Evolutionary conservation across 2,888 invertebrate species (phyloP).

Genomic region (Frankliniella fusca): DNA sequence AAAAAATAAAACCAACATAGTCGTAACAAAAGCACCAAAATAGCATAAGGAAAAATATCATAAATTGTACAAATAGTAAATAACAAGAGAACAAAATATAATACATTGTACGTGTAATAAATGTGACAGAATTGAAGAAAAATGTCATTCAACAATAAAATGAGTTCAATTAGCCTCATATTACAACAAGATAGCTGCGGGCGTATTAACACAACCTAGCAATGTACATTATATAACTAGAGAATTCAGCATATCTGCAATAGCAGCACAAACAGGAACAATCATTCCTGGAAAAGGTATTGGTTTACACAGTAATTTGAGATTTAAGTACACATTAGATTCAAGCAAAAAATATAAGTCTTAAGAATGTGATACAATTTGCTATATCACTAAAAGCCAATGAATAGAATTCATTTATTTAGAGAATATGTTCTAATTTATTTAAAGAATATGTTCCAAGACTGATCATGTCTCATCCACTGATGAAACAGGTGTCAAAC

Average conservation of each 20-base stretch:
- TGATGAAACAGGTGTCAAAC: no score
- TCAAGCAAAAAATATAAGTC: conserved; percentile 5
- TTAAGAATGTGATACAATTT: background rate
- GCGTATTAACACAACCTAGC: no score
- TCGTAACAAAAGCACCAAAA: background rate
- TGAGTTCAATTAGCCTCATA: no score
- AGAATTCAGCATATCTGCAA: no score
- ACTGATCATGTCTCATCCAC: no score
- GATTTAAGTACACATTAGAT: background rate
- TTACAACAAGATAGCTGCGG: no score
- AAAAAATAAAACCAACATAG: background rate
- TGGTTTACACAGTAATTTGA: no score
- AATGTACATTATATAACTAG: no score
- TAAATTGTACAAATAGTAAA: background rate
- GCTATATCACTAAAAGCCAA: background rate
- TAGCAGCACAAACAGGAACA: no score
- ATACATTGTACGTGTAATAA: background rate
- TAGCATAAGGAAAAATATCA: background rate
- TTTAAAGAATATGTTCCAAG: background rate
- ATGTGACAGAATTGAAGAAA: no score
- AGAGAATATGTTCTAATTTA: background rate
- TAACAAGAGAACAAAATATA: background rate
- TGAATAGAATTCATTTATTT: background rate
- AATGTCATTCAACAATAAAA: no score
- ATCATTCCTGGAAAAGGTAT: no score